phyloP scores from a whole-genome alignment of 1,140 invertebrate genomes.

The Brachionus paranguensis region DNA sequence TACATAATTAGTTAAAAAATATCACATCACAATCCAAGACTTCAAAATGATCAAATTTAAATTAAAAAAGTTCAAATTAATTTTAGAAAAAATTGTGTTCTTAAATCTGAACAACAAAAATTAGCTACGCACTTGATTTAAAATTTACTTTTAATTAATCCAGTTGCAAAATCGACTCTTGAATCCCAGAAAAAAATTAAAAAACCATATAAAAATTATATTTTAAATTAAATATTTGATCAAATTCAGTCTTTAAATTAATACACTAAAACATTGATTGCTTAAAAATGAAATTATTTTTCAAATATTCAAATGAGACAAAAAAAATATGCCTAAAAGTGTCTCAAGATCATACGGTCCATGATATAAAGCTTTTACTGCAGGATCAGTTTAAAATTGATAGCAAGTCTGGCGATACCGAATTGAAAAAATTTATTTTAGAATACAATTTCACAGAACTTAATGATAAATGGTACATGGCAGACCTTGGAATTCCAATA shows the following conservation, averaged over 20 bases:
- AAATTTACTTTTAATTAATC: background rate
- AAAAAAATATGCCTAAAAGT: background rate
- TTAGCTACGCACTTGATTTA: background rate
- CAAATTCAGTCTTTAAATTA: background rate
- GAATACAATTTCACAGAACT: background rate
- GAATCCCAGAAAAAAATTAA: background rate
- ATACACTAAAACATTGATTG: background rate
- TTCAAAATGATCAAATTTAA: background rate
- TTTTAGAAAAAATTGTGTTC: background rate
- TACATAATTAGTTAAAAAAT: background rate
- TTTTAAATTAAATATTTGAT: background rate
- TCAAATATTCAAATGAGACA: background rate
- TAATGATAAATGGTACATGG: background rate
- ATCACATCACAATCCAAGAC: background rate
- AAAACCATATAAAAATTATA: background rate
- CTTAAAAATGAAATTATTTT: slow-evolving; percentile 27
- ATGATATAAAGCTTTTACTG: background rate
- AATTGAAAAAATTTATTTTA: background rate
- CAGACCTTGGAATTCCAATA: background rate
- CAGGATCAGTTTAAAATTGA: background rate
- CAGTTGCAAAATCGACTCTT: background rate
- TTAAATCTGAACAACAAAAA: too few species aligned
- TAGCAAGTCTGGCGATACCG: background rate
- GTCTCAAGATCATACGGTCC: background rate
- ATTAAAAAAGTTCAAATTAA: background rate